These are phyloP conservation scores for Lepidocyrtoides sp. DNA, from an alignment of 2,888 invertebrate genomes.

Conservation along the genomic window DNA sequence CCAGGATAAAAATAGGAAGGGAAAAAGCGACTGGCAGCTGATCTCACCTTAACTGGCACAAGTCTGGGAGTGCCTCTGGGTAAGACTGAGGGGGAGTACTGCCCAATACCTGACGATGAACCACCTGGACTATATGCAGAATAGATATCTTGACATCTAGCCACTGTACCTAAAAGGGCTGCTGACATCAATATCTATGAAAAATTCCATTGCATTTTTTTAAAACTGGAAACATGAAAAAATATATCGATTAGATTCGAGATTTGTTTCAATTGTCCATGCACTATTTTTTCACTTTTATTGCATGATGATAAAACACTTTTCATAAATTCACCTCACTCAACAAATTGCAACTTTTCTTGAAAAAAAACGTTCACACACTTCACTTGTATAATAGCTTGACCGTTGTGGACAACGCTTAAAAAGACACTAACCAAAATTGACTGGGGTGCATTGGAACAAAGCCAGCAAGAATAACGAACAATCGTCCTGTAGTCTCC, in stretches of 20 bases:
- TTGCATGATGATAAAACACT: neutral
- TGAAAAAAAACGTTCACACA: neutral
- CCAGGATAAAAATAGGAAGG: slow-evolving; percentile 51
- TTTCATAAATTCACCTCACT: neutral
- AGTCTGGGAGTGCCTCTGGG: slow-evolving; percentile 61
- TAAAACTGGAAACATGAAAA: neutral
- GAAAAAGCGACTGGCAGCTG: slow-evolving; percentile 42
- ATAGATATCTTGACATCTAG: slow-evolving; percentile 60
- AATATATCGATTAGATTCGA: slow-evolving; percentile 19
- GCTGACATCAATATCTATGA: slow-evolving; percentile 60
- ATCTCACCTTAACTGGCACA: slow-evolving; percentile 75
- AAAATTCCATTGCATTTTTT: neutral
- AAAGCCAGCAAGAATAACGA: slow-evolving; percentile 3
- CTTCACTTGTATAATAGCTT: neutral
- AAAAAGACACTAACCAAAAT: slow-evolving; percentile 34
- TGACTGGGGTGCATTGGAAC: slow-evolving; percentile 16
- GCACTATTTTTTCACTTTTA: neutral
- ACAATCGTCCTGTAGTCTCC: neutral
- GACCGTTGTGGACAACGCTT: slow-evolving; percentile 38
- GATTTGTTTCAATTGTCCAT: neutral
- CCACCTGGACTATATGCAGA: slow-evolving; percentile 77
- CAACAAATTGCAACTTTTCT: neutral
- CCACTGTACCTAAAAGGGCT: slow-evolving; percentile 62
- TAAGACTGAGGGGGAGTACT: slow-evolving; percentile 17
- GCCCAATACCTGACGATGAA: slow-evolving; percentile 11